Evolutionary conservation across 30 jellyfish, hydroid and myxozoan species (phyloP).

Genomic region (Aurelia coerulea): DNA sequence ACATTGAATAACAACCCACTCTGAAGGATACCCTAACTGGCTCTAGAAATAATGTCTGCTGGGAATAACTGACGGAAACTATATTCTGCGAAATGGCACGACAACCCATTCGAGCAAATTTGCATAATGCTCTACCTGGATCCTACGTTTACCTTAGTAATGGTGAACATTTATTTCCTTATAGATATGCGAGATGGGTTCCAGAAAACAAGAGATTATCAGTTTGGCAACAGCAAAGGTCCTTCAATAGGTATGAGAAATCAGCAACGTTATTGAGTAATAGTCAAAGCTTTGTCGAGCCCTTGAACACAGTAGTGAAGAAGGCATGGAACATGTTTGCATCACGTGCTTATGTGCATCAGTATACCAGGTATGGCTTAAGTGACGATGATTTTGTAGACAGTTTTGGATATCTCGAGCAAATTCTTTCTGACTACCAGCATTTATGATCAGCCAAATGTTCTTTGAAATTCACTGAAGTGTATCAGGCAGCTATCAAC

Average conservation of each 20-base stretch:
- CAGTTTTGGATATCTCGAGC: slow-evolving; percentile 91
- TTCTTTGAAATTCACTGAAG: no score
- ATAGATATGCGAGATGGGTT: slow-evolving; percentile 53
- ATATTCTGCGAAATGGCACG: no score
- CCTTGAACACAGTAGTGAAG: slow-evolving; percentile 65
- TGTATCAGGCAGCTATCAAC: no score
- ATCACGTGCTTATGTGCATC: slow-evolving; percentile 94
- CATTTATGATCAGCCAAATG: not conserved
- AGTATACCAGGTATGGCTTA: slow-evolving; percentile 85
- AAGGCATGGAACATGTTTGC: slow-evolving; percentile 98
- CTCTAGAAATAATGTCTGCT: no score
- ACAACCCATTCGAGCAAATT: no score
- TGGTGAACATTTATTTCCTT: not conserved
- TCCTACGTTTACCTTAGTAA: no score
- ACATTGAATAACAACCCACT: no score
- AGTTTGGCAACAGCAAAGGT: slow-evolving; percentile 83
- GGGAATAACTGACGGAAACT: no score
- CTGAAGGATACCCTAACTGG: no score
- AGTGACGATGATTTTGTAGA: slow-evolving; percentile 94
- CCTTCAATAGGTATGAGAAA: slow-evolving; percentile 85
- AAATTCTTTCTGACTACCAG: slow-evolving; percentile 75
- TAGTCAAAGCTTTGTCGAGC: slow-evolving; percentile 83
- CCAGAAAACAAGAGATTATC: slow-evolving; percentile 20
- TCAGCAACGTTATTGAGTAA: slow-evolving; percentile 89
- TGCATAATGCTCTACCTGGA: no score